Evolutionary conservation across 2,113 vertebrate species (phyloP), one percentile per base, ranked within the genome.

Genomic region (Trachemys scripta): DNA sequence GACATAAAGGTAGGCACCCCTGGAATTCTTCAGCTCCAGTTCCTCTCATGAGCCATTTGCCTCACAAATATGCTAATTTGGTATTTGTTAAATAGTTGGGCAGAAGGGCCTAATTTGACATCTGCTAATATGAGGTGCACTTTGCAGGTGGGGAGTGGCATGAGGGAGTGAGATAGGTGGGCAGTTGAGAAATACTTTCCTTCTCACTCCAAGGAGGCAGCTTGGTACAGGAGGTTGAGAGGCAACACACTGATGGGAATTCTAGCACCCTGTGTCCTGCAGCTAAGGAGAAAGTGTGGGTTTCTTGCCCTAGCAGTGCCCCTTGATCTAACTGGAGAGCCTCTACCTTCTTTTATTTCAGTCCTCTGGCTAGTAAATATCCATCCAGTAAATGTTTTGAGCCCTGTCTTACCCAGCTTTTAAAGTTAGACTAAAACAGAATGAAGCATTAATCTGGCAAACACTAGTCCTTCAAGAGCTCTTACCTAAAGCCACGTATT

Each of bases 401-500:
- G 65, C 9, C 35, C 35, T 2, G 4, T 72, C 17, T 72, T 35
- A 72, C n/a, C 20, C 20, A 19, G n/a, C 10, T 35, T 81, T 76
- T 69, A 86, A 90, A 45, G 25, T 42, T 45, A 42, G n/a, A 22
- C 10, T 19, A 69, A 24, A 38, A 42, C 20, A 75, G 22, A 75
- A 75, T 35, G 16, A 65, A 35, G 14, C 31, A 75, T 22, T 82
- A 89, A 69, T 47, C 45, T 75, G 50, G 65, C 22, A 27, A 89
- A 72, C 24, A 86, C 19, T 35, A 35, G 42, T 38, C 13, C 47
- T 42, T 88, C 47, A 90, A 59, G 5, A 76, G 42, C 29, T 90
- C 97, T 88, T 97, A 99, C 98, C 98, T 97, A 99, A 97, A 86
- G 98, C 97, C 92, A 98, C 98, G 22, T 95, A 97, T 50, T 98